phyloP scores from a whole-genome alignment of 2,888 invertebrate species.

The Volucella inflata region DNA sequence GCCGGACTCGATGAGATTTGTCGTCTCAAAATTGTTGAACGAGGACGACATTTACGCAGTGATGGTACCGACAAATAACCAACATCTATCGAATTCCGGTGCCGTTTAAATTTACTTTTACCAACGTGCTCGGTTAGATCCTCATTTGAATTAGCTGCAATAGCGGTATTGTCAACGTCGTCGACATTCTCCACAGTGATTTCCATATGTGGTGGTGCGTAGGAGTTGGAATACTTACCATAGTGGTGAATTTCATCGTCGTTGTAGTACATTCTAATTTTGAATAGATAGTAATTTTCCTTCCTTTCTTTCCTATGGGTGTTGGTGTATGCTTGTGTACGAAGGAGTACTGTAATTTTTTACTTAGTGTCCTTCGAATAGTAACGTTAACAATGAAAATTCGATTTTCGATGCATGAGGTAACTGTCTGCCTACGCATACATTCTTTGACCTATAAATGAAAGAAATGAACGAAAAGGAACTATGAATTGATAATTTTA shows the following conservation, averaged over 20 bases:
- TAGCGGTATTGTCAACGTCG: constrained; percentile 78
- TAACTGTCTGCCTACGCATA: constrained; percentile 48
- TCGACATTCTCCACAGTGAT: constrained; percentile 76
- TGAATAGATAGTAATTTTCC: not conserved
- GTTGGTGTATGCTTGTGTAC: not conserved
- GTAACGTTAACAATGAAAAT: constrained; percentile 15
- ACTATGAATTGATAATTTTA: constrained; percentile 37
- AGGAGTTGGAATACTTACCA: constrained; percentile 55
- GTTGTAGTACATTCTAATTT: constrained; percentile 58
- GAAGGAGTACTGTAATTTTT: constrained; percentile 24
- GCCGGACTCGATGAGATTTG: constrained; percentile 83
- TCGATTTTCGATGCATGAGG: constrained; percentile 16
- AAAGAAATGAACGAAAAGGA: not conserved
- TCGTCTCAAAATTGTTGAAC: constrained; percentile 77
- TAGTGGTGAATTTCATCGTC: constrained; percentile 51
- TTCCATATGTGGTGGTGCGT: constrained; percentile 56
- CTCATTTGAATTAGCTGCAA: constrained; percentile 81
- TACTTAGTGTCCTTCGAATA: constrained; percentile 52
- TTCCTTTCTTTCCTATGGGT: not conserved
- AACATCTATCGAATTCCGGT: constrained; percentile 74
- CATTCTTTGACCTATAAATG: constrained; percentile 67
- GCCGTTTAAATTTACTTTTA: constrained; percentile 65
- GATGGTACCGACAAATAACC: constrained; percentile 82
- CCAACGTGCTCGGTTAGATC: constrained; percentile 79
- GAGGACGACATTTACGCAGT: constrained; percentile 78